Percentiles rank a stretch among this genome's conserved stretches.
Evolutionary conservation across 35 echinoderm and acorn worm genomes (phyloP).

Genomic region (Lytechinus pictus): DNA sequence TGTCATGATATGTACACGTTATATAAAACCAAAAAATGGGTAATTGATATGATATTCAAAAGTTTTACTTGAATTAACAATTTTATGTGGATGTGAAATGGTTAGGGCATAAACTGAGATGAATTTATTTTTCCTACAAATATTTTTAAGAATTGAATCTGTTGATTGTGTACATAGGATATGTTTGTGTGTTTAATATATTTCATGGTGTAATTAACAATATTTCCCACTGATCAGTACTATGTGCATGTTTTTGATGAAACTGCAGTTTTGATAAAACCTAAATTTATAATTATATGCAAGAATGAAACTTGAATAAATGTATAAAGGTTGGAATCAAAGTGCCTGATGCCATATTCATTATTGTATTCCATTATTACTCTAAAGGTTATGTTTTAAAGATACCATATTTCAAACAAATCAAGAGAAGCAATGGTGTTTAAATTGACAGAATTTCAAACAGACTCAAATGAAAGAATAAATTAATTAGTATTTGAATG

Average conservation of each 20-base stretch:
- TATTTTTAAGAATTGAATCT: background rate
- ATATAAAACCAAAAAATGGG: background rate
- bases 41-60: background rate
- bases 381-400: background rate
- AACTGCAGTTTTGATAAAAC: background rate
- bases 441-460: background rate
- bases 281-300: background rate
- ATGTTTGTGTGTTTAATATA: background rate
- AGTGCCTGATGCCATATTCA: too few relatives aligned
- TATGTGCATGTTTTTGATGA: background rate
- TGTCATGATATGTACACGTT: background rate
- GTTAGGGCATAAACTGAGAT: background rate
- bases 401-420: background rate
- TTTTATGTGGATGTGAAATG: background rate
- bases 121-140: too few relatives aligned
- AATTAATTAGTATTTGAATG: too few relatives aligned
- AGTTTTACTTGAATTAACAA: background rate
- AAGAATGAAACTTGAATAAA: conserved; percentile 19
- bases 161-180: background rate
- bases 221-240: background rate
- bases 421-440: background rate
- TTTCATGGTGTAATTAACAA: background rate
- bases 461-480: too few relatives aligned
- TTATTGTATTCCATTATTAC: background rate
- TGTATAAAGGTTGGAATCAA: background rate